A percentile compares a stretch with the other conserved stretches of the same genome.
These are phyloP conservation scores for Andinoacara biseriatus DNA, from an alignment of 2,113 vertebrate genomes.

Conservation along the genomic window DNA sequence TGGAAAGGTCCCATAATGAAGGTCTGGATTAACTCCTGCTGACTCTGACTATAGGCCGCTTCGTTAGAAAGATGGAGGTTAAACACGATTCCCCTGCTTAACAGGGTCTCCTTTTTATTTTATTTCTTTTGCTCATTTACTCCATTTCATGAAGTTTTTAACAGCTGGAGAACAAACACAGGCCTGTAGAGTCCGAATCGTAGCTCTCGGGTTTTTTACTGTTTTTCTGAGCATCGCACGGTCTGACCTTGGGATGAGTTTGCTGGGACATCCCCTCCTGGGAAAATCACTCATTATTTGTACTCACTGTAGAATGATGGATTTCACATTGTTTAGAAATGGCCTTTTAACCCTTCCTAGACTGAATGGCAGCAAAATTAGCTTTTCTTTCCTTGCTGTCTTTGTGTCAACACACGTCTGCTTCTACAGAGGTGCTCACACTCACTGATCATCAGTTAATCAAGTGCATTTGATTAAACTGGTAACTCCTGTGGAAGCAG, in stretches of 20 bases:
- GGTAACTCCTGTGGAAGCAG: too few species aligned
- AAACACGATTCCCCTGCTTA: background rate
- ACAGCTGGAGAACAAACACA: background rate
- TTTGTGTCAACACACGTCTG: too few species aligned
- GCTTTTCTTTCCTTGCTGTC: too few species aligned
- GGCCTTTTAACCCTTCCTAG: background rate
- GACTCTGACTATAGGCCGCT: conserved; percentile 31
- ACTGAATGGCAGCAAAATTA: background rate
- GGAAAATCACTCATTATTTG: rapidly evolving
- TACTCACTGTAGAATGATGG: background rate
- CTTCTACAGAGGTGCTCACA: too few species aligned
- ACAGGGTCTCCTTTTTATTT: background rate
- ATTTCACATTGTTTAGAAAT: background rate
- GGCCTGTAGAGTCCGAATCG: background rate
- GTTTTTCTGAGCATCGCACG: background rate
- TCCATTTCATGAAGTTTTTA: background rate
- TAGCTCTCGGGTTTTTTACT: background rate
- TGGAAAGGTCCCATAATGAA: conserved; percentile 29
- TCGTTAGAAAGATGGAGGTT: conserved; percentile 17
- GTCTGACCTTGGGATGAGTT: rapidly evolving
- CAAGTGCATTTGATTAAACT: too few species aligned
- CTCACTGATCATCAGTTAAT: too few species aligned
- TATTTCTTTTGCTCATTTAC: background rate
- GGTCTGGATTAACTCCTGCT: conserved; percentile 30
- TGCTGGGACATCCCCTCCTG: background rate